Evolutionary conservation across 2,888 invertebrate species (phyloP).

Genomic region (Acleris cristana): DNA sequence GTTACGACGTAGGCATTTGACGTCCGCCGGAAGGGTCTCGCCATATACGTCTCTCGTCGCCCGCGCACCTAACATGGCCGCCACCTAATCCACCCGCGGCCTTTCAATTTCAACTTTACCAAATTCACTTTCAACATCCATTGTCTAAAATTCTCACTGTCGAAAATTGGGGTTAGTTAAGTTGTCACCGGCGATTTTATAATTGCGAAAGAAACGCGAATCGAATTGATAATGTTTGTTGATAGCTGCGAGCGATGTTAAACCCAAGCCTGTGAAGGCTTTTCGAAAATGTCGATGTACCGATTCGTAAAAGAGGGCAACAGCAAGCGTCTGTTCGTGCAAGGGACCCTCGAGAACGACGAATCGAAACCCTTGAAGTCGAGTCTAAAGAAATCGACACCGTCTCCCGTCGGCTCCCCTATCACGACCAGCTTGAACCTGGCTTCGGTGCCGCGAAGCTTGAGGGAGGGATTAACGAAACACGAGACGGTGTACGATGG

Average conservation of each 20-base stretch:
- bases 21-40: conserved; percentile 67
- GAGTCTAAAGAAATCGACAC: conserved; percentile 77
- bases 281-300: conserved; percentile 87
- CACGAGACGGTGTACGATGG: conserved; percentile 80
- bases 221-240: conserved; percentile 72
- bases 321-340: conserved; percentile 89
- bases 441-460: conserved; percentile 82
- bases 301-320: conserved; percentile 89
- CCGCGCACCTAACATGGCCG: conserved; percentile 54
- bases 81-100: conserved; percentile 58
- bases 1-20: conserved; percentile 40
- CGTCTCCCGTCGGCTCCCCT: conserved; percentile 83
- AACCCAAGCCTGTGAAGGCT: conserved; percentile 62
- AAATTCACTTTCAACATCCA: conserved; percentile 56
- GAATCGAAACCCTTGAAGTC: conserved; percentile 81
- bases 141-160: conserved; percentile 45
- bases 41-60: conserved; percentile 56
- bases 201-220: conserved; percentile 53
- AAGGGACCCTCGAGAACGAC: conserved; percentile 87
- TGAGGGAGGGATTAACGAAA: conserved; percentile 79
- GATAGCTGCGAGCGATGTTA: conserved; percentile 58
- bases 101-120: conserved; percentile 53
- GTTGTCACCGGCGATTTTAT: conserved; percentile 49
- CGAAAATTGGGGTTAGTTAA: conserved; percentile 36
- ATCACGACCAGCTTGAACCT: conserved; percentile 85